Percentiles rank a stretch among this genome's conserved stretches.
Evolutionary conservation across 2,113 vertebrate genomes (phyloP).

Genomic region (Fulmarus glacialis): DNA sequence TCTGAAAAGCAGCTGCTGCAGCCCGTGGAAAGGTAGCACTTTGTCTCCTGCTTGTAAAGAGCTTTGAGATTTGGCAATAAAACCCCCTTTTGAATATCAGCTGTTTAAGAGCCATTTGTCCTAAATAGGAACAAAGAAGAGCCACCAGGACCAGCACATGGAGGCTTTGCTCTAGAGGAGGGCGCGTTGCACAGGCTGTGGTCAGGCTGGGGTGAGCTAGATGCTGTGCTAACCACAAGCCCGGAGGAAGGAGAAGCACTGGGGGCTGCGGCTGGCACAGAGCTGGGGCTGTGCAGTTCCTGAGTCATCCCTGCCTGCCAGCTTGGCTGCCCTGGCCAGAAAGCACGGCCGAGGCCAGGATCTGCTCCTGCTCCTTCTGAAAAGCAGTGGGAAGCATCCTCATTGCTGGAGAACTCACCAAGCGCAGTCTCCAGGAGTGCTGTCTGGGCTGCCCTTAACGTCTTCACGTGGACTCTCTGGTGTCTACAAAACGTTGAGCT

Average conservation of each 20-base stretch:
- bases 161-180: background rate
- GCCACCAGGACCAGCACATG: background rate
- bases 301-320: background rate
- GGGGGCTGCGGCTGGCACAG: background rate
- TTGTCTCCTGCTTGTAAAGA: conserved; percentile 67
- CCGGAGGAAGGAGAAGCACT: background rate
- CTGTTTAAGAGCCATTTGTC: conserved; percentile 43
- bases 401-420: background rate
- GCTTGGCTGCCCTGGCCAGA: background rate
- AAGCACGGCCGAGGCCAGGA: background rate
- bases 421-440: background rate
- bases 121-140: background rate
- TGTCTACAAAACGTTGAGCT: background rate
- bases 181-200: background rate
- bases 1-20: conserved; percentile 39
- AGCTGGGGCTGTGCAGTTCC: background rate
- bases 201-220: background rate
- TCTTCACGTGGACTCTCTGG: background rate
- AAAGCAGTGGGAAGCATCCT: background rate
- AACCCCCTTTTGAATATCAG: conserved; percentile 46
- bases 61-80: conserved; percentile 75
- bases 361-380: background rate
- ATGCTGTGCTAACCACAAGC: background rate
- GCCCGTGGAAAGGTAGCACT: background rate
- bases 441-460: background rate